These are phyloP conservation scores for Drosophila bifasciata DNA, from an alignment of 1,140 invertebrate species.

Conservation along the genomic window DNA sequence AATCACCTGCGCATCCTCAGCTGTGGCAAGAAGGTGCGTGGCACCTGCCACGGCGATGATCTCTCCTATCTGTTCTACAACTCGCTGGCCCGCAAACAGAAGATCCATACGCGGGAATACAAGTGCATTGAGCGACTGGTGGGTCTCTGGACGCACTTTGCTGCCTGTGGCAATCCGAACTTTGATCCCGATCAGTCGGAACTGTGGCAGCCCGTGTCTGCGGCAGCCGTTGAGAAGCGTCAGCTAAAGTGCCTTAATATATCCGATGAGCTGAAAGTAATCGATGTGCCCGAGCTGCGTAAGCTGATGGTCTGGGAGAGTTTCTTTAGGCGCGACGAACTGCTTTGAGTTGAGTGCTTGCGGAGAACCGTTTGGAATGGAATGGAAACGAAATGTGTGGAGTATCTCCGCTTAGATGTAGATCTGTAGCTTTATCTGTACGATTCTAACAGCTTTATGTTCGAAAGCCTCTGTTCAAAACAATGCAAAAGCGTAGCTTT, in stretches of 20 bases:
- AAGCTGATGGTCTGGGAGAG: slow-evolving; percentile 85
- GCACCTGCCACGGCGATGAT: slow-evolving; percentile 87
- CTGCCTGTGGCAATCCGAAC: slow-evolving; percentile 82
- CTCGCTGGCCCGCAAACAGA: slow-evolving; percentile 83
- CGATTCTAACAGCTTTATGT: slow-evolving; percentile 61
- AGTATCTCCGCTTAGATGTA: slow-evolving; percentile 13
- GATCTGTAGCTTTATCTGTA: slow-evolving; percentile 24
- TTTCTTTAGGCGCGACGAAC: slow-evolving; percentile 71
- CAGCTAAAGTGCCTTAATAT: slow-evolving; percentile 85
- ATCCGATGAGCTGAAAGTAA: slow-evolving; percentile 81
- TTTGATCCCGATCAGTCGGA: slow-evolving; percentile 74
- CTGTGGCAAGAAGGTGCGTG: slow-evolving; percentile 80
- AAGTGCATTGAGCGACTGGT: slow-evolving; percentile 82
- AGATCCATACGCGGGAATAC: slow-evolving; percentile 79
- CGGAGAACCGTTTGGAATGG: too few relatives aligned
- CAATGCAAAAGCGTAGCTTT: slow-evolving; percentile 72
- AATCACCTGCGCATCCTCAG: slow-evolving; percentile 83
- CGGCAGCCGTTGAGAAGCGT: slow-evolving; percentile 62
- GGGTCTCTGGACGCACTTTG: slow-evolving; percentile 84
- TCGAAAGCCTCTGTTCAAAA: slow-evolving; percentile 40
- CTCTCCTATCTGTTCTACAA: slow-evolving; percentile 87
- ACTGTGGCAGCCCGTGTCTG: slow-evolving; percentile 66
- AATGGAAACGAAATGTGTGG: background rate
- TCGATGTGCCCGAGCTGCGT: slow-evolving; percentile 83
- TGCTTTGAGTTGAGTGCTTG: slow-evolving; percentile 50